A percentile compares a stretch with the other conserved stretches of the same genome.
phyloP scores from a whole-genome alignment of 2,888 invertebrate species.

The Pseudococcus viburni region DNA sequence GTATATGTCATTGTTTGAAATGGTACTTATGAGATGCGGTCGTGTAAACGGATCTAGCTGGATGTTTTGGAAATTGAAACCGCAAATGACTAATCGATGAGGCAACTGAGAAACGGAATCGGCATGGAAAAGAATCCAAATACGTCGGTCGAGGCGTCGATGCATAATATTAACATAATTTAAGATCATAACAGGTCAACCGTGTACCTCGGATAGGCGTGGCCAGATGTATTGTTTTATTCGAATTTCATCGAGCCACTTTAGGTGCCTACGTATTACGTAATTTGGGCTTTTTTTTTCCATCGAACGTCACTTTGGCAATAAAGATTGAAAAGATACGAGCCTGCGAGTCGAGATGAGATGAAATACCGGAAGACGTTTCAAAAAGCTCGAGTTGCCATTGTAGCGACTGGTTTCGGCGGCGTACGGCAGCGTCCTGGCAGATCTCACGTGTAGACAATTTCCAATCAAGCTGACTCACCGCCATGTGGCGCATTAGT shows the following conservation, averaged over 20 bases:
- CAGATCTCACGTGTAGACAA: conserved; percentile 33
- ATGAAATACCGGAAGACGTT: conserved; percentile 40
- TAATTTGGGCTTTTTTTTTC: neutral
- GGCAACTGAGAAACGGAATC: conserved; percentile 8
- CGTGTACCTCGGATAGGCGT: neutral
- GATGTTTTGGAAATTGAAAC: conserved; percentile 14
- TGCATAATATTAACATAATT: conserved; percentile 31
- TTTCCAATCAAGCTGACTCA: conserved; percentile 53
- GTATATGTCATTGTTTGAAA: neutral
- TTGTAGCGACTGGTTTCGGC: neutral
- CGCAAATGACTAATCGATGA: neutral
- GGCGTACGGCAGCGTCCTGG: neutral
- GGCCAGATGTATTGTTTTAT: conserved; percentile 11
- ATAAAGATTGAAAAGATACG: conserved; percentile 29
- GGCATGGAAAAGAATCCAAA: neutral
- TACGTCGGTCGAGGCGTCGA: neutral
- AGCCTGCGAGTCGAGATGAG: neutral
- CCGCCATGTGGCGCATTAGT: conserved; percentile 42
- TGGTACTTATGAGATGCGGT: conserved; percentile 3
- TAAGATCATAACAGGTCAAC: neutral
- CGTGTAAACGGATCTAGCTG: neutral
- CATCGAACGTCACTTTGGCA: neutral
- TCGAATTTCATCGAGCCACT: neutral
- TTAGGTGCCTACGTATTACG: neutral
- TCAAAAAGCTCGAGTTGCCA: neutral